Conservation (phyloP, 2,888 invertebrate species). For the Colostygia pectinataria region DNA sequence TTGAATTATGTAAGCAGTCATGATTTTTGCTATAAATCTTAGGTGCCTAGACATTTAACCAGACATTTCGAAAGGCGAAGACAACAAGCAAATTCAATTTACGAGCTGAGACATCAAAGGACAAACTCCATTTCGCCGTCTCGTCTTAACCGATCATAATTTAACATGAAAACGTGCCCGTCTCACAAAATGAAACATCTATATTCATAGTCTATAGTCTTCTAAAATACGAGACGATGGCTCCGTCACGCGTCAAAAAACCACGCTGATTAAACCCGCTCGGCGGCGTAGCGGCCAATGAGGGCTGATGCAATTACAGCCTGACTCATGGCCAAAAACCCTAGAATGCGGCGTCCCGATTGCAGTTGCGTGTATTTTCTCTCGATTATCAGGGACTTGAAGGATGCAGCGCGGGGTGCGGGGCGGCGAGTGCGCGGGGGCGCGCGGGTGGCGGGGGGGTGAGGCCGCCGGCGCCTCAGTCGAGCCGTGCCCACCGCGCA, state of each 20-base stretch:
- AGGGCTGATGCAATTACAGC: constrained; percentile 67
- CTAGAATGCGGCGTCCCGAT: constrained; percentile 71
- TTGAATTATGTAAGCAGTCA: constrained; percentile 21
- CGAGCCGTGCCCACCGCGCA: constrained; percentile 56
- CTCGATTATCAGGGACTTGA: constrained; percentile 77
- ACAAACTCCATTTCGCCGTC: constrained; percentile 39
- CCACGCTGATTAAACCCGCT: constrained; percentile 27
- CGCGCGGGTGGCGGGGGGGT: constrained; percentile 11
- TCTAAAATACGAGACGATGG: constrained; percentile 46
- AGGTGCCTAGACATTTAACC: neutral
- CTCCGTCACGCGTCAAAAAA: constrained; percentile 35
- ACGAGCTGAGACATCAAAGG: constrained; percentile 30
- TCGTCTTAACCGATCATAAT: constrained; percentile 49
- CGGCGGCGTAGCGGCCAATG: constrained; percentile 43
- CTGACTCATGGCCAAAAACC: constrained; percentile 75
- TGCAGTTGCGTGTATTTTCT: constrained; percentile 77
- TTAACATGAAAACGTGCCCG: constrained; percentile 48
- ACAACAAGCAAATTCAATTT: constrained; percentile 29
- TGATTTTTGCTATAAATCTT: constrained; percentile 22
- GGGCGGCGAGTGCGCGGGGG: constrained; percentile 23
- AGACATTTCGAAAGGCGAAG: constrained; percentile 6
- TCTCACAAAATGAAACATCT: constrained; percentile 52
- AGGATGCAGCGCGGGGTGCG: constrained; percentile 63
- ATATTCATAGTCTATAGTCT: constrained; percentile 52
- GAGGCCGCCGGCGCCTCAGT: constrained; percentile 64